Evolutionary conservation across 2,113 vertebrate species (phyloP).

Genomic region (Rynchops niger): DNA sequence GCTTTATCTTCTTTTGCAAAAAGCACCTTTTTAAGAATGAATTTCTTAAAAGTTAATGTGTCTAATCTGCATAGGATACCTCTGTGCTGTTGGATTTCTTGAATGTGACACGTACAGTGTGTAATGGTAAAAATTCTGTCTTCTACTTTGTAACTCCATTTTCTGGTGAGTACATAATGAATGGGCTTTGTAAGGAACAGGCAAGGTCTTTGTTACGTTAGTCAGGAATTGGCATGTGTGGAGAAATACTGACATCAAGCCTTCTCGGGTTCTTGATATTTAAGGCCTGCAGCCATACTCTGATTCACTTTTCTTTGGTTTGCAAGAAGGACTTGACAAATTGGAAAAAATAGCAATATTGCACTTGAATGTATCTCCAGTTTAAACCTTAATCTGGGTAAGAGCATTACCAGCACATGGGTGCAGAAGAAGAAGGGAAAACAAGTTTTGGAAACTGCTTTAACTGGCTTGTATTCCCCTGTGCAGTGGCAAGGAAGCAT

Average conservation of each 20-base stretch:
- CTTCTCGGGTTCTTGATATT: background rate
- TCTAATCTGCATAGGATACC: background rate
- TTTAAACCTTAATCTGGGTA: background rate
- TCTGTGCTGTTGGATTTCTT: background rate
- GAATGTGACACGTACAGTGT: background rate
- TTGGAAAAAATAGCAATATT: background rate
- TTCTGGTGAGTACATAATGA: background rate
- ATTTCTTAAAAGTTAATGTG: background rate
- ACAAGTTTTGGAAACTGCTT: background rate
- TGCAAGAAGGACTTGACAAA: background rate
- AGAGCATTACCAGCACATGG: background rate
- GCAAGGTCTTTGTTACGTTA: background rate
- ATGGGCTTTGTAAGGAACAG: background rate
- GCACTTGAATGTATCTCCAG: background rate
- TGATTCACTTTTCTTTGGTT: background rate
- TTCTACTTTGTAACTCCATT: background rate
- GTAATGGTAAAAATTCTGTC: background rate
- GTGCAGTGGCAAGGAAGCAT: background rate
- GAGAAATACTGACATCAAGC: background rate
- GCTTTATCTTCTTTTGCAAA: background rate
- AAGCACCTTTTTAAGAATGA: background rate
- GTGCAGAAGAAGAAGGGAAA: background rate
- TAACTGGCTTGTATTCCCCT: background rate
- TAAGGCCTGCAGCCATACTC: background rate
- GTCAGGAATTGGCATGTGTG: background rate